A percentile compares a stretch with the other conserved stretches of the same genome.
These are phyloP conservation scores for Lithosia quadra DNA, from an alignment of 2,888 invertebrate species.

Conservation along the genomic window DNA sequence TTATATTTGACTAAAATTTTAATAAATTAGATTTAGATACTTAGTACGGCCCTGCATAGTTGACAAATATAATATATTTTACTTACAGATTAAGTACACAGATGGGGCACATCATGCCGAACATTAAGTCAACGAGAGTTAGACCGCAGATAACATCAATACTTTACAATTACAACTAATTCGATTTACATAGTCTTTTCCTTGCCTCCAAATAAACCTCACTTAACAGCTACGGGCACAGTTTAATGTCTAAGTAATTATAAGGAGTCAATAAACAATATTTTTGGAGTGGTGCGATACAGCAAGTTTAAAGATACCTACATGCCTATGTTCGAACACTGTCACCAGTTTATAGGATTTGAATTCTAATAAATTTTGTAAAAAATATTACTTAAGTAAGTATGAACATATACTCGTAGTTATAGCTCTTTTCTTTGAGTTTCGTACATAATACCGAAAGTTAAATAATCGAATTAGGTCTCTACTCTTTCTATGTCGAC, in stretches of 20 bases:
- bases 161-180: conserved; percentile 44
- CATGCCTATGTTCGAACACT: no score
- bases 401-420: no score
- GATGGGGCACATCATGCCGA: conserved; percentile 12
- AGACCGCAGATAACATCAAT: conserved; percentile 16
- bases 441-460: no score
- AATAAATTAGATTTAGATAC: not conserved
- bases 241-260: conserved; percentile 43
- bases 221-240: conserved; percentile 55
- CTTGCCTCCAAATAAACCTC: conserved; percentile 48
- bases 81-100: conserved; percentile 19
- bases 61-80: conserved; percentile 15
- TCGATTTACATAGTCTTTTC: conserved; percentile 59
- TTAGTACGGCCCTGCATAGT: conserved; percentile 16
- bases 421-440: no score
- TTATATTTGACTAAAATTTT: not conserved
- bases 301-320: not conserved
- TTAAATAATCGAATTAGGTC: no score
- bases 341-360: no score
- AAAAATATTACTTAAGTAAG: no score
- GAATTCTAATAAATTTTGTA: no score
- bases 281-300: conserved; percentile 32
- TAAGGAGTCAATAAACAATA: conserved; percentile 53
- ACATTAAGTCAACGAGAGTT: conserved; percentile 7
- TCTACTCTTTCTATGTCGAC: no score